phyloP scores from a whole-genome alignment of 2,888 invertebrate genomes.

The Archips xylosteana region DNA sequence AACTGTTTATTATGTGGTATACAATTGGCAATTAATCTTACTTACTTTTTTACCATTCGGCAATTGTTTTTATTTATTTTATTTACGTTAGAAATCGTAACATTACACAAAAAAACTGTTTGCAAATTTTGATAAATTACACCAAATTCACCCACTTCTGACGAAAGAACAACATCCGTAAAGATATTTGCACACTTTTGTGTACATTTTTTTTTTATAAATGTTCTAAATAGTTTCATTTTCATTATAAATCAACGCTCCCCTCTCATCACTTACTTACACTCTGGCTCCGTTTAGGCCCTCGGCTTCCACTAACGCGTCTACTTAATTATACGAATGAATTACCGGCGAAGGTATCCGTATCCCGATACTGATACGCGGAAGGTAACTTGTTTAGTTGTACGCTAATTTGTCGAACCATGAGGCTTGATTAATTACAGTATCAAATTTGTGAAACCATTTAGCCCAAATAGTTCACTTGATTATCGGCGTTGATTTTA shows the following conservation, averaged over 20 bases:
- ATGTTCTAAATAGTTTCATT: no score
- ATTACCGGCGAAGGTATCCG: slow-evolving; percentile 44
- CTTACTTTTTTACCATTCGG: no score
- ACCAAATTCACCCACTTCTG: no score
- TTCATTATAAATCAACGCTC: not conserved
- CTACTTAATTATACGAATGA: slow-evolving; percentile 53
- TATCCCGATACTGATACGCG: slow-evolving; percentile 22
- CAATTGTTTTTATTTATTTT: no score
- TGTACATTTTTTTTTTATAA: no score
- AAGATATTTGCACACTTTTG: no score
- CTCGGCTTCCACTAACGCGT: slow-evolving; percentile 43
- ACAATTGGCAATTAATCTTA: no score
- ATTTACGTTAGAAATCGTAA: no score
- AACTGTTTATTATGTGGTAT: no score
- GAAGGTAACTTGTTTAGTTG: slow-evolving; percentile 31
- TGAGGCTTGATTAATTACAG: slow-evolving; percentile 37
- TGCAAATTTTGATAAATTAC: no score
- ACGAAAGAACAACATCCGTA: no score
- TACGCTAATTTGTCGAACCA: slow-evolving; percentile 32
- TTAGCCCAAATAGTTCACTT: slow-evolving; percentile 19
- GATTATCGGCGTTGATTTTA: slow-evolving; percentile 14
- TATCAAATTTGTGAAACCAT: slow-evolving; percentile 33
- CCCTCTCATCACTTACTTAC: slow-evolving; percentile 11
- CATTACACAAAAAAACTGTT: no score
- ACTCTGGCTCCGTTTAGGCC: slow-evolving; percentile 12